Conservation (phyloP, 2,888 invertebrate genomes). For the Tenthredo notha region DNA sequence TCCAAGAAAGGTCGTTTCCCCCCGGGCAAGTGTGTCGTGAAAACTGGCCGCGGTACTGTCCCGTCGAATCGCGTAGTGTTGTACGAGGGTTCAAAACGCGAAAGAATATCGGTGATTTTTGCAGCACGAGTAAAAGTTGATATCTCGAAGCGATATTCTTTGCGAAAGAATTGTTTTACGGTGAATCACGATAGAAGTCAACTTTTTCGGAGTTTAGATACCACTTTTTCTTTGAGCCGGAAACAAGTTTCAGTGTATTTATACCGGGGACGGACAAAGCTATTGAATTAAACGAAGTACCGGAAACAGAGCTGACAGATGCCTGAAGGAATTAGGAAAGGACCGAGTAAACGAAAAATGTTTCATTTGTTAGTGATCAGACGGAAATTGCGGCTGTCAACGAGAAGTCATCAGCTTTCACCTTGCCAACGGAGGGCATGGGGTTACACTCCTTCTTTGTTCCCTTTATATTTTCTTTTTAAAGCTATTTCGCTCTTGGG, state of each 20-base stretch:
- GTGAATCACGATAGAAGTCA: not conserved
- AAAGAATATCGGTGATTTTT: conserved; percentile 28
- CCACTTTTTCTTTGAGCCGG: not conserved
- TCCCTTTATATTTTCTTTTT: not conserved
- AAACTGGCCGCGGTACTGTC: conserved; percentile 4
- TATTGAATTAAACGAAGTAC: conserved; percentile 21
- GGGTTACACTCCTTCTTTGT: not conserved
- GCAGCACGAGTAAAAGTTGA: not conserved
- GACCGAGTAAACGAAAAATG: conserved; percentile 29
- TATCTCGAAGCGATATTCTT: conserved; percentile 30
- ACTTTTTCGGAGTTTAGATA: conserved; percentile 11
- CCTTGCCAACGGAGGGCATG: not conserved
- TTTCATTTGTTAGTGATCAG: conserved; percentile 17
- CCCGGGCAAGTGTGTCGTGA: conserved; percentile 45
- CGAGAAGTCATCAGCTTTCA: conserved; percentile 15
- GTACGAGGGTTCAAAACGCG: not conserved
- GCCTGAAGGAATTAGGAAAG: conserved; percentile 14
- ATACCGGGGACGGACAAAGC: conserved; percentile 12
- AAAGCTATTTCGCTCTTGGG: not conserved
- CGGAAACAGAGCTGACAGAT: conserved; percentile 38
- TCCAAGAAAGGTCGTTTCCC: conserved; percentile 59
- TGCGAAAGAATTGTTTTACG: not conserved
- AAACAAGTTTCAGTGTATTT: conserved; percentile 16
- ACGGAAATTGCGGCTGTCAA: conserved; percentile 43
- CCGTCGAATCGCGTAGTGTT: not conserved